phyloP scores from a whole-genome alignment of 2,113 vertebrate genomes.

The Cyphomyrus discorhynchus region DNA sequence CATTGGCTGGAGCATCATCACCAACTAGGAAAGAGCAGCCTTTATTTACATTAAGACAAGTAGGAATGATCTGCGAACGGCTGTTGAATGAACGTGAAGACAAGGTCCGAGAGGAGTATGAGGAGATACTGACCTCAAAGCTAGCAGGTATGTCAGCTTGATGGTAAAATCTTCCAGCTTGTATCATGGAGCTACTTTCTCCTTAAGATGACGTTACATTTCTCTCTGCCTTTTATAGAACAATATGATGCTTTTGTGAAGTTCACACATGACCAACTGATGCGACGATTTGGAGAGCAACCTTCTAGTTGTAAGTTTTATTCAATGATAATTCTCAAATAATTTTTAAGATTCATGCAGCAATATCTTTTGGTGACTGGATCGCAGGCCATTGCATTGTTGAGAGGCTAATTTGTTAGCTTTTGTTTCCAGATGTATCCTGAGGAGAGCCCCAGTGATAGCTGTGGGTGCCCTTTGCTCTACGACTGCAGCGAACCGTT shows the following conservation, averaged over 20 bases:
- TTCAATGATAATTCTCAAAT: neutral
- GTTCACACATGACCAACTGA: conserved; percentile 97
- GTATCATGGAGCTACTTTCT: neutral
- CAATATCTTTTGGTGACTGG: neutral
- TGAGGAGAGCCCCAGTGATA: conserved; percentile 68
- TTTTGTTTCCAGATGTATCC: conserved; percentile 71
- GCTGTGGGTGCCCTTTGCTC: conserved; percentile 56
- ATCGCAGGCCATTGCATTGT: neutral
- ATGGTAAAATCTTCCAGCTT: neutral
- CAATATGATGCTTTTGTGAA: conserved; percentile 99
- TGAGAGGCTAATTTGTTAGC: neutral
- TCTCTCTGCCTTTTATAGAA: conserved; percentile 61
- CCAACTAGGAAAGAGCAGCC: conserved; percentile 93
- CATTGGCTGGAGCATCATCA: conserved; percentile 76
- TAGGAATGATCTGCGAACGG: conserved; percentile 98
- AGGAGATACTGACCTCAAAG: conserved; percentile 95
- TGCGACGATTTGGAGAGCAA: conserved; percentile 98
- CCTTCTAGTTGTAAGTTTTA: conserved; percentile 91
- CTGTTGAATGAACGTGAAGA: conserved; percentile 96
- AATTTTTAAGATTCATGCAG: neutral
- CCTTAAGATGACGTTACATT: neutral
- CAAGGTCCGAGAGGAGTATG: conserved; percentile 94
- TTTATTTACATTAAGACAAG: conserved; percentile 93
- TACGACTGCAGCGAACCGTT: conserved; percentile 67
- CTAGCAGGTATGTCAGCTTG: conserved; percentile 74